Evolutionary conservation across 2,113 vertebrate genomes (phyloP), one percentile per base, ranked within the genome.

Genomic region (Silurus meridionalis): DNA sequence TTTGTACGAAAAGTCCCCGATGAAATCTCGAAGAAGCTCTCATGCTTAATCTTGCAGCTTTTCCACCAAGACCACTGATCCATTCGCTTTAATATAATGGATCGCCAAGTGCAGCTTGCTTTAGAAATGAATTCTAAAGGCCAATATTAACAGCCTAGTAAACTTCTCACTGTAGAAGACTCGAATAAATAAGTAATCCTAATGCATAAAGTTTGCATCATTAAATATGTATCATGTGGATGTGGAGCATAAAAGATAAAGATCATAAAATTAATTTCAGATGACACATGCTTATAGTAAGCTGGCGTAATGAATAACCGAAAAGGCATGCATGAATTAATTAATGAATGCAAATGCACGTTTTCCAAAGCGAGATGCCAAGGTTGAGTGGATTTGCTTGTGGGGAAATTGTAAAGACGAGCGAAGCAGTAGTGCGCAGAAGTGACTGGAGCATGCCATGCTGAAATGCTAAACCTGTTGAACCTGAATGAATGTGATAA

Each of bases 401-500:
- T 46, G 52, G 28, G 78, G 57, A 79, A 60, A 87, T 55, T 11
- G 52, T 80, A 52, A 37, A 46, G 50, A 15, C 46, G 72, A 58
- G 37, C 37, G 66, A 71, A 52, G 84, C 75, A 77, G 17, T 60
- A 86, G 82, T 61, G 61, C 25, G 60, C 58, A 78, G 61, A 86
- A 86, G 28, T 55, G 61, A 83, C 66, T 69, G 57, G 71, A 88
- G 64, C 57, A 61, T 83, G 69, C 86, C 57, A 66, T 52, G 53
- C 61, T 46, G 77, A 89, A 89, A 89, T 89, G 81, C 84, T 89
- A 86, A 88, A 89, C 89, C 89, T 89, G 89, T 89, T 89, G 89
- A 89, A 89, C 86, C 84, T 86, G 81, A 89, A 89, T 77, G 37
- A 86, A 89, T 84, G 83, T 2, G 80, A 89, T 88, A 89, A 86